Evolutionary conservation across 2,888 invertebrate species (phyloP).

Genomic region (Yponomeuta plumbellus): DNA sequence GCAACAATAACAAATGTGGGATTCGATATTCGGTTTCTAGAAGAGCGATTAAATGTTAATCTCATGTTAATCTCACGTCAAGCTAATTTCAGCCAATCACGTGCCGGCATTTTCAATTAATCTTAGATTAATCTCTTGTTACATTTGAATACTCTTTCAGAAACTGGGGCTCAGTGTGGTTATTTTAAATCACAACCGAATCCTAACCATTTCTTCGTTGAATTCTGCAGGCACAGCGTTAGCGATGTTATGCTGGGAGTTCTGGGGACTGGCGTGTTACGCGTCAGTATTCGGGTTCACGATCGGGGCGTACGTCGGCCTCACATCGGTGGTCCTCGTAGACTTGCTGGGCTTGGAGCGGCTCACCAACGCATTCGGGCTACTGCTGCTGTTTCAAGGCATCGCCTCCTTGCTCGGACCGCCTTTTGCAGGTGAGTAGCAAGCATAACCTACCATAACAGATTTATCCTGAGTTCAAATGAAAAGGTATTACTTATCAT

Average conservation of each 20-base stretch:
- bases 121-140: no score
- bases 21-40: no score
- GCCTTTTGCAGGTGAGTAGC: slow-evolving; percentile 89
- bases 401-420: slow-evolving; percentile 94
- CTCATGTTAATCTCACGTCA: no score
- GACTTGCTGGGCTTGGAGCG: slow-evolving; percentile 95
- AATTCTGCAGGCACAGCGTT: slow-evolving; percentile 82
- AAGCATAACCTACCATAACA: background rate
- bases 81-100: no score
- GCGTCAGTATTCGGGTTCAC: slow-evolving; percentile 90
- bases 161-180: no score
- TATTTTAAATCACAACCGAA: no score
- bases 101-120: no score
- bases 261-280: slow-evolving; percentile 85
- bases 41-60: no score
- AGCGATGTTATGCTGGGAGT: slow-evolving; percentile 85
- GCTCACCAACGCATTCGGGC: slow-evolving; percentile 96
- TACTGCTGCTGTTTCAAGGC: slow-evolving; percentile 94
- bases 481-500: no score
- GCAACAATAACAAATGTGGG: no score
- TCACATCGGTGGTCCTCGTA: slow-evolving; percentile 96
- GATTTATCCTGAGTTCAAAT: no score
- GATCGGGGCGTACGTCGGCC: slow-evolving; percentile 96
- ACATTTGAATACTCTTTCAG: no score
- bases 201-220: slow-evolving; percentile 8